Evolutionary conservation across 2,888 invertebrate species (phyloP).

Genomic region (Labia minor): DNA sequence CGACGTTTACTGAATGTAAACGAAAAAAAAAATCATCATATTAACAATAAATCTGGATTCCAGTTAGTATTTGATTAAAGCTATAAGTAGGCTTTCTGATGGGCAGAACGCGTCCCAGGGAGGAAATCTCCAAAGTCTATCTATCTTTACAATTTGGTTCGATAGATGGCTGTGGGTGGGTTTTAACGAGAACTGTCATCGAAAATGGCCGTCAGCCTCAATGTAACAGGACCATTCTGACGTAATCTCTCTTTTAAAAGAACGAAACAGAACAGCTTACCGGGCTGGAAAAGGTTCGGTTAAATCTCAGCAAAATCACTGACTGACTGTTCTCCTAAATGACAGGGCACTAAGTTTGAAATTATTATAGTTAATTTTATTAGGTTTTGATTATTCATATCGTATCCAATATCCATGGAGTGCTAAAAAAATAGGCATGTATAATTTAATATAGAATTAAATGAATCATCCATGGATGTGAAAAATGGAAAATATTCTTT

Average conservation of each 20-base stretch:
- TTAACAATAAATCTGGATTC: not conserved
- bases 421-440: no score
- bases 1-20: not conserved
- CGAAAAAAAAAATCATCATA: not conserved
- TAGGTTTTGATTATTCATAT: no score
- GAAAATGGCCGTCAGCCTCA: not conserved
- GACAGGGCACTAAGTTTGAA: no score
- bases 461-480: no score
- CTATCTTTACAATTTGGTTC: not conserved
- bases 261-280: not conserved
- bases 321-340: no score
- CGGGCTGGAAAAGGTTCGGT: no score
- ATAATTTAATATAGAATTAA: no score
- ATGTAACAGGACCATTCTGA: not conserved
- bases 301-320: no score
- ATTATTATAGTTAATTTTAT: no score
- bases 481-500: no score
- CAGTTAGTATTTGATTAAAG: not conserved
- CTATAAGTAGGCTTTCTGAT: not conserved
- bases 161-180: not conserved
- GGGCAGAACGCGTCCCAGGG: not conserved
- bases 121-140: not conserved
- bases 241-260: not conserved
- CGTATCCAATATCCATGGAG: no score
- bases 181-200: conserved; percentile 13